phyloP scores from a whole-genome alignment of 2,888 invertebrate species.

The Oligia latruncula region DNA sequence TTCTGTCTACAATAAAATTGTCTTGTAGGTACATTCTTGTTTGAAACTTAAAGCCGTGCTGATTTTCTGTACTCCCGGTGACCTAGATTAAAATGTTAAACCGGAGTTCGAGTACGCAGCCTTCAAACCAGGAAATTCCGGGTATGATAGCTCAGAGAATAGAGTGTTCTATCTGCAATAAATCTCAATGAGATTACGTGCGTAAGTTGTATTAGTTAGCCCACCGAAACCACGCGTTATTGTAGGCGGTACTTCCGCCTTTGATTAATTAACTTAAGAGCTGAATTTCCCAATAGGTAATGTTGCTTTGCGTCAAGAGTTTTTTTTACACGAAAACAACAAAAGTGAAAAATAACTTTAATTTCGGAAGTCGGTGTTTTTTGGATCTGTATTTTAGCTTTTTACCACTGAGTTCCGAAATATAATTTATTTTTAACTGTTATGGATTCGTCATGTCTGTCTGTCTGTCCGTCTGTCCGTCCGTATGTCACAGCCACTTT shows the following conservation, averaged over 20 bases:
- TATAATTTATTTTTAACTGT: not conserved
- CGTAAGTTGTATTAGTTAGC: conserved; percentile 33
- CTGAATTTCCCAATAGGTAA: not conserved
- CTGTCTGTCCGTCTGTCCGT: too few relatives aligned
- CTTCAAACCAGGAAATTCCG: conserved; percentile 59
- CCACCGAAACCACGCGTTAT: conserved; percentile 8
- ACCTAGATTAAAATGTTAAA: conserved; percentile 32
- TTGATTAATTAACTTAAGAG: not conserved
- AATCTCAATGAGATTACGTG: conserved; percentile 52
- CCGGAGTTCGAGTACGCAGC: conserved; percentile 39
- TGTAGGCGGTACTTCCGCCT: conserved; percentile 3
- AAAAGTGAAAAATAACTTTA: not conserved
- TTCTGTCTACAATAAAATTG: not conserved
- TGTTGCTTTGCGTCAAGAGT: not conserved
- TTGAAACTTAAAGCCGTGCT: not conserved
- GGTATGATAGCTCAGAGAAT: conserved; percentile 36
- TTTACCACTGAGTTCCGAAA: not conserved
- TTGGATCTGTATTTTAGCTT: not conserved
- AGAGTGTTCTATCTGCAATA: conserved; percentile 35
- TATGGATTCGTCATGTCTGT: too few relatives aligned
- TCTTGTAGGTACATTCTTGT: not conserved
- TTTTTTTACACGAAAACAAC: not conserved
- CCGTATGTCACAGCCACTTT: too few relatives aligned
- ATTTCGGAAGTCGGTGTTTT: not conserved
- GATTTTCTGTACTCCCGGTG: conserved; percentile 2